Conservation (phyloP, 1,140 invertebrate species). For the Bombus soroeensis region DNA sequence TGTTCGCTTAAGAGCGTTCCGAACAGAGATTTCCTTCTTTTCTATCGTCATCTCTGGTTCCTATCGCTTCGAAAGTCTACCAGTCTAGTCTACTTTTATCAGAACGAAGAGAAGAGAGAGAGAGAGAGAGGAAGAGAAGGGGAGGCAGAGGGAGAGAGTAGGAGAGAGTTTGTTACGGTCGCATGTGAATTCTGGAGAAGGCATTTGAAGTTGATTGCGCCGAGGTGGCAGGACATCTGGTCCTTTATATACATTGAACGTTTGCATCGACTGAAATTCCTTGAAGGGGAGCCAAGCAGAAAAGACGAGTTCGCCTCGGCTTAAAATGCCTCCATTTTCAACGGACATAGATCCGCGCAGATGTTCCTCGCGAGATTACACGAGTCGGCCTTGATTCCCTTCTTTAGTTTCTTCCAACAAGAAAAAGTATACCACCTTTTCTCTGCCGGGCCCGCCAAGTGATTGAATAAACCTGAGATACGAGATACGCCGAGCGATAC, state of each 20-base stretch:
- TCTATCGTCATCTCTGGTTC: neutral
- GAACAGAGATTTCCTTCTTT: constrained; percentile 13
- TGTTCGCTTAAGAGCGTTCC: neutral
- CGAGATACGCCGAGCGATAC: neutral
- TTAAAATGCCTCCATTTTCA: constrained; percentile 63
- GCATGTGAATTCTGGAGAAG: constrained; percentile 67
- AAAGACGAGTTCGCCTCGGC: constrained; percentile 53
- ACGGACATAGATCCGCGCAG: constrained; percentile 55
- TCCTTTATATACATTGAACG: constrained; percentile 62
- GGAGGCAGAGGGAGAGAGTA: too few relatives aligned
- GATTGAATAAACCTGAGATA: neutral
- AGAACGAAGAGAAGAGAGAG: neutral
- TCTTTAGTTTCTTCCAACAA: constrained; percentile 33
- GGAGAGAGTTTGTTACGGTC: constrained; percentile 54
- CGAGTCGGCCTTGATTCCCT: constrained; percentile 42
- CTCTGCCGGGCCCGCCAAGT: neutral
- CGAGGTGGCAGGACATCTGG: constrained; percentile 68
- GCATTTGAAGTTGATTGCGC: constrained; percentile 67
- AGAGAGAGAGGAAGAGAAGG: neutral
- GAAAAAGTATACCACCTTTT: neutral
- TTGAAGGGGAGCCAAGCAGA: constrained; percentile 62
- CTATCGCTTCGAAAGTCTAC: constrained; percentile 36
- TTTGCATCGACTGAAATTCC: constrained; percentile 63
- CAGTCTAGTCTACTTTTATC: constrained; percentile 34
- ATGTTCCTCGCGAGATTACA: constrained; percentile 60